Evolutionary conservation across 2,888 invertebrate genomes (phyloP).

Genomic region (Drosophila algonquin): DNA sequence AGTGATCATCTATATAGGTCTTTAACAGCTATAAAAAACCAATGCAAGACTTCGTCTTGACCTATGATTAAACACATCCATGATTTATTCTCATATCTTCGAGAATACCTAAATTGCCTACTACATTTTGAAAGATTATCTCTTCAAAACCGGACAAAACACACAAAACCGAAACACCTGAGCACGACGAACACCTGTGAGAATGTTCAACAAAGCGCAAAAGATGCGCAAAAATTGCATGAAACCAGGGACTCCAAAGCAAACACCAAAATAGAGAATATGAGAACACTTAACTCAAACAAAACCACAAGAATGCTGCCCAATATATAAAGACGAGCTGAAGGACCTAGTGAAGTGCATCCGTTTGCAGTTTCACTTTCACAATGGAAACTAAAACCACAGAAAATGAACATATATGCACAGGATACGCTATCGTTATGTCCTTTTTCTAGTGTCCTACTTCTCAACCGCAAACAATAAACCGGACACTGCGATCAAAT

Average conservation of each 20-base stretch:
- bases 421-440: constrained; percentile 68
- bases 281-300: constrained; percentile 66
- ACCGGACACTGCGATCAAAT: constrained; percentile 80
- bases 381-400: constrained; percentile 78
- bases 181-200: constrained; percentile 62
- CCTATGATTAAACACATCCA: too few relatives aligned
- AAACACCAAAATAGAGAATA: constrained; percentile 53
- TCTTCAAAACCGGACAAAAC: constrained; percentile 60
- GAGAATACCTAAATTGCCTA: not conserved
- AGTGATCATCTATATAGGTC: too few relatives aligned
- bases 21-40: too few relatives aligned
- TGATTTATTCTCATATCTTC: not conserved
- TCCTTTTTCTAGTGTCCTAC: constrained; percentile 58
- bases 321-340: constrained; percentile 15
- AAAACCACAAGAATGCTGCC: constrained; percentile 49
- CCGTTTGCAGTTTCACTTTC: constrained; percentile 79
- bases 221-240: constrained; percentile 75
- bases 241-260: constrained; percentile 40
- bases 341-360: constrained; percentile 64
- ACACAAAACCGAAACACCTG: constrained; percentile 52
- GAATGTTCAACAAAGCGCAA: constrained; percentile 70
- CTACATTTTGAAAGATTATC: constrained; percentile 40
- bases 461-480: constrained; percentile 66
- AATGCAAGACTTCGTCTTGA: too few relatives aligned
- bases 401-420: constrained; percentile 44